Conservation (phyloP, 1,140 invertebrate genomes). For the Drosophila azteca region DNA sequence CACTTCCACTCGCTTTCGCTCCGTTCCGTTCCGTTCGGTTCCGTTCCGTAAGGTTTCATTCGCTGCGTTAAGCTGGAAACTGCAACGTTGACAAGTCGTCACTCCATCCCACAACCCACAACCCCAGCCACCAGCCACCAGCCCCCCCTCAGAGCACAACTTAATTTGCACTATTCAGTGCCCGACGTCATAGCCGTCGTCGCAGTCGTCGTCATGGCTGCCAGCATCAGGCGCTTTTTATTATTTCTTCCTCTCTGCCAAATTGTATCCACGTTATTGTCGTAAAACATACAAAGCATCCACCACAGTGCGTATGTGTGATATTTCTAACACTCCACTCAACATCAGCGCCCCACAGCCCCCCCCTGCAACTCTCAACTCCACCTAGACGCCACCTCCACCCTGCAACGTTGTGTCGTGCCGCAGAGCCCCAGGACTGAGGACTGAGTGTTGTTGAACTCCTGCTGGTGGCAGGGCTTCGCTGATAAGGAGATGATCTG, state of each 20-base stretch:
- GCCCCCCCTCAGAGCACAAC: conserved; percentile 41
- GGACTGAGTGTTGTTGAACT: too few species aligned
- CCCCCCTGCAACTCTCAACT: too few species aligned
- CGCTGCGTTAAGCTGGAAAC: conserved; percentile 57
- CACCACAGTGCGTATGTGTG: conserved; percentile 64
- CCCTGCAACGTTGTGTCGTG: too few species aligned
- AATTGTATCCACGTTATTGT: conserved; percentile 77
- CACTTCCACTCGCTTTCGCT: conserved; percentile 26
- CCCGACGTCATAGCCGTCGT: conserved; percentile 21
- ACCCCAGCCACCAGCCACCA: neutral
- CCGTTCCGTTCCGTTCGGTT: conserved; percentile 34
- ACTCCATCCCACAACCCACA: conserved; percentile 30
- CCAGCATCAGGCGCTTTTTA: conserved; percentile 59
- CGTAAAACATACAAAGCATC: conserved; percentile 69
- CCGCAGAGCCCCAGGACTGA: too few species aligned
- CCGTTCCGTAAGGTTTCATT: conserved; percentile 29
- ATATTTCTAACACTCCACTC: conserved; percentile 42
- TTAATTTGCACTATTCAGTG: conserved; percentile 78
- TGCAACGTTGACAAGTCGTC: conserved; percentile 74
- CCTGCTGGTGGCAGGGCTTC: too few species aligned
- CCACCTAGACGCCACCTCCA: too few species aligned
- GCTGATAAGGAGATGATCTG: too few species aligned
- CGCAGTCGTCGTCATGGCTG: conserved; percentile 41
- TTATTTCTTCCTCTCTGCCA: conserved; percentile 72
- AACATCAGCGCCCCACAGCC: too few species aligned